These are phyloP conservation scores for Syrista parreyssii DNA, from an alignment of 2,888 invertebrate species.

Conservation along the genomic window DNA sequence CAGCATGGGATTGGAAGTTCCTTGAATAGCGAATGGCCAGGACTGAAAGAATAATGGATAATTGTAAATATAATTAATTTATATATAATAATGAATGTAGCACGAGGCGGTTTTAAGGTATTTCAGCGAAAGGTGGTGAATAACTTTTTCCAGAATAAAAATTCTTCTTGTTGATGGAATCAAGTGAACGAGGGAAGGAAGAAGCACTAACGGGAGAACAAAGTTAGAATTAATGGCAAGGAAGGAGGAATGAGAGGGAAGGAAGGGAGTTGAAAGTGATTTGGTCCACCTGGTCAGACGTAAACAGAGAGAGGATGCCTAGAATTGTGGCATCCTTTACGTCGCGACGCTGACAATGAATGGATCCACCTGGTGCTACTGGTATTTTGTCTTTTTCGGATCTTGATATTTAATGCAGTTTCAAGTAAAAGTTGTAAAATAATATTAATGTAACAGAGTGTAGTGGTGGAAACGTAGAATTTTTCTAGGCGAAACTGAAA, in stretches of 20 bases:
- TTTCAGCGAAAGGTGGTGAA: not conserved
- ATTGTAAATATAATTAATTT: not conserved
- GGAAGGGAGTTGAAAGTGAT: constrained; percentile 42
- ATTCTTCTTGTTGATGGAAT: not conserved
- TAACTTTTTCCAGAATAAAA: not conserved
- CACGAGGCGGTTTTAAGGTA: not conserved
- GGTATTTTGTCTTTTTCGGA: not conserved
- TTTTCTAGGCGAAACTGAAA: not conserved
- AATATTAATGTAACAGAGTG: not conserved
- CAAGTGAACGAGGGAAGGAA: not conserved
- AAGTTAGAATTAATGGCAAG: constrained; percentile 45
- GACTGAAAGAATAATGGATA: constrained; percentile 70
- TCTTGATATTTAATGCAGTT: not conserved
- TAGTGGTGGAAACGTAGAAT: not conserved
- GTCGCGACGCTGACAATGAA: constrained; percentile 3
- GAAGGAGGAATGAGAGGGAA: constrained; percentile 16
- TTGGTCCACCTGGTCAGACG: constrained; percentile 55
- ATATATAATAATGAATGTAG: not conserved
- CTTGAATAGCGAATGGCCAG: constrained; percentile 85
- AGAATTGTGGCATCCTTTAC: not conserved
- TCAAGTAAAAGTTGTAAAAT: not conserved
- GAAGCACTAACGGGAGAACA: constrained; percentile 23
- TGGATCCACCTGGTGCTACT: constrained; percentile 3
- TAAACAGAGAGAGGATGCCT: constrained; percentile 49
- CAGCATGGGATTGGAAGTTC: constrained; percentile 40